phyloP scores from a whole-genome alignment of 2,797 vertebrate species.

The Oreonectes daqikongensis region DNA sequence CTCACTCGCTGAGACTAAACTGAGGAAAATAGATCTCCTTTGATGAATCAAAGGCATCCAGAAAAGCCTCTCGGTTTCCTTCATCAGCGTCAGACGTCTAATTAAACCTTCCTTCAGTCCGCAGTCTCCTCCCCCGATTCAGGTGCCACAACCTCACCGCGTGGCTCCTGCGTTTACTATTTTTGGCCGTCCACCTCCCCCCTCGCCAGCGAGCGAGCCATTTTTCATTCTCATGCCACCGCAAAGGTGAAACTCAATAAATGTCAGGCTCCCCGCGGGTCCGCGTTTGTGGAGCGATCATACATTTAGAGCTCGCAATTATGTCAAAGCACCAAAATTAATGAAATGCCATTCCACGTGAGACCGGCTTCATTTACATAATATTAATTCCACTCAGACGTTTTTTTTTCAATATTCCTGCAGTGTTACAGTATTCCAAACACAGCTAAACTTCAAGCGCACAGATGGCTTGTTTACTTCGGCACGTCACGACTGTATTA shows the following conservation, averaged over 20 bases:
- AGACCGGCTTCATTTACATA: constrained; percentile 77
- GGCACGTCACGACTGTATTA: constrained; percentile 63
- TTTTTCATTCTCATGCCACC: constrained; percentile 51
- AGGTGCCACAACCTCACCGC: constrained; percentile 10
- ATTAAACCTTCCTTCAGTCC: constrained; percentile 43
- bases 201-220: constrained; percentile 51
- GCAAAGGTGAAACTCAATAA: constrained; percentile 73
- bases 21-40: constrained; percentile 32
- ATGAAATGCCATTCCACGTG: constrained; percentile 76
- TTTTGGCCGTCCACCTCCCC: constrained; percentile 38
- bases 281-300: constrained; percentile 71
- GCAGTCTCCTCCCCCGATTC: constrained; percentile 27
- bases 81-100: constrained; percentile 44
- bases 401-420: constrained; percentile 74
- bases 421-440: constrained; percentile 67
- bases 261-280: constrained; percentile 71
- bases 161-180: constrained; percentile 27
- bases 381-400: constrained; percentile 78
- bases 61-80: constrained; percentile 42
- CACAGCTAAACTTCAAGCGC: constrained; percentile 68
- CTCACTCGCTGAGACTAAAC: constrained; percentile 28
- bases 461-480: constrained; percentile 70
- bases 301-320: constrained; percentile 81
- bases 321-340: constrained; percentile 78
- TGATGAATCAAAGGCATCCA: constrained; percentile 41